Evolutionary conservation across 2,113 vertebrate genomes (phyloP), one percentile per base, ranked within the genome.

Genomic region (Cynopterus brachyotis): DNA sequence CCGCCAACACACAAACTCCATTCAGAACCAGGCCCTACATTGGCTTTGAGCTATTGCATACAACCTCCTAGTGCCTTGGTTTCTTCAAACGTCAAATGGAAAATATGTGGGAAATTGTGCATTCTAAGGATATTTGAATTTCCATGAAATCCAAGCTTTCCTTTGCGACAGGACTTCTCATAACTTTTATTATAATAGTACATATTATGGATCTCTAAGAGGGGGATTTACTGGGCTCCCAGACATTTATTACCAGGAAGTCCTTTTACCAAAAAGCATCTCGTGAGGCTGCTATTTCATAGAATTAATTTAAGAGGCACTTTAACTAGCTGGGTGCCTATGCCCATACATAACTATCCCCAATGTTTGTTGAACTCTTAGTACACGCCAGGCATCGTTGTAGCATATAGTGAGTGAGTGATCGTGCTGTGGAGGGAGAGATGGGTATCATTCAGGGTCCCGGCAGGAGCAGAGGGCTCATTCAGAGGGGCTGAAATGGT

Each of bases 31-130:
- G 7, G 30, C 10, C n/a, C 15, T 3, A n/a, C 8, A 53, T 3
- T 20, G 30, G 24, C 20, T 84, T 57, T 42, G 17, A 66, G 13
- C 40, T 4, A 2, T 35, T 24, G 2, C 55, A 16, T 8, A 2
- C 22, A 28, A 9, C 53, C 19, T 70, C 53, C 24, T 28, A 20
- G 60, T 60, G 93, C 95, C 67, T 94, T 92, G 67, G 70, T 97
- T 86, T 88, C 78, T 62, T 37, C 82, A 26, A 16, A 17, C 17
- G 57, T 22, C 11, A 80, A 81, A 32, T 53, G 95, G 90, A 80
- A 94, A 96, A 92, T 96, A 20, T 24, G 28, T 10, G n/a, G 57
- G 59, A 81, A 13, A 42, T 16, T 0, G 5, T 35, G 2, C 6
- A 57, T 26, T 76, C 45, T 10, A 26, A 16, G 26, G 35, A 11